Percentiles rank a stretch among this genome's conserved stretches.
Conservation (phyloP, 2,113 vertebrate species). For the Corynorhinus townsendii region DNA sequence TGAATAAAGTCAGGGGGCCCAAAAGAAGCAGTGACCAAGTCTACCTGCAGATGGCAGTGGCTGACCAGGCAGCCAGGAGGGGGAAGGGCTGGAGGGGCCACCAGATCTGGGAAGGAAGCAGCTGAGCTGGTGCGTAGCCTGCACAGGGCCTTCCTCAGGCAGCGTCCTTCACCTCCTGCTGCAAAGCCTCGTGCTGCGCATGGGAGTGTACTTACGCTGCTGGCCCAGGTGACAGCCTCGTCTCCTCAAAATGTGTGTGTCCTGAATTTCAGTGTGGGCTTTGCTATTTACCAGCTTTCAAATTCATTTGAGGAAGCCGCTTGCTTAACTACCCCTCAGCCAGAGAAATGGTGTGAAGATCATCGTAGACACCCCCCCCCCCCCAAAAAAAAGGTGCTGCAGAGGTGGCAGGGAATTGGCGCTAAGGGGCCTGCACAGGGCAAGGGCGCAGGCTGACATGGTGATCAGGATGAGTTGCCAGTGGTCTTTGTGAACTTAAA, state of each 20-base stretch:
- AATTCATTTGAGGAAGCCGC: not conserved
- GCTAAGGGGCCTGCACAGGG: accelerated
- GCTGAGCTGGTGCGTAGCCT: too few species aligned
- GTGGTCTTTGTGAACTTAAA: not conserved
- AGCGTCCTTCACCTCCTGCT: too few species aligned
- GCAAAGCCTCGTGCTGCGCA: not conserved
- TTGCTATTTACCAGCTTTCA: not conserved
- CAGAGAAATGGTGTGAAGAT: not conserved
- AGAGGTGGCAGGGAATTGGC: too few species aligned
- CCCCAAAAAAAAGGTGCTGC: not conserved
- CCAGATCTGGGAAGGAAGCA: not conserved
- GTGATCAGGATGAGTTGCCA: not conserved
- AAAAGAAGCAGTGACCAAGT: not conserved
- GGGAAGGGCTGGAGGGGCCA: not conserved
- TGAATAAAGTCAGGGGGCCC: not conserved
- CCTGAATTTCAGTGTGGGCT: not conserved
- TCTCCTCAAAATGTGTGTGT: not conserved
- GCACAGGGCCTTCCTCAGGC: accelerated
- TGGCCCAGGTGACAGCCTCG: not conserved
- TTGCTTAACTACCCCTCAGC: not conserved
- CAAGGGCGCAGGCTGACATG: accelerated
- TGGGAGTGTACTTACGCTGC: too few species aligned
- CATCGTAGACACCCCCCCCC: not conserved
- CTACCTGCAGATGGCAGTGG: not conserved
- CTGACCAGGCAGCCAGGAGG: not conserved